Percentiles rank a stretch among this genome's conserved stretches.
Conservation (phyloP, 1,140 invertebrate species). For the Mercenaria mercenaria region DNA sequence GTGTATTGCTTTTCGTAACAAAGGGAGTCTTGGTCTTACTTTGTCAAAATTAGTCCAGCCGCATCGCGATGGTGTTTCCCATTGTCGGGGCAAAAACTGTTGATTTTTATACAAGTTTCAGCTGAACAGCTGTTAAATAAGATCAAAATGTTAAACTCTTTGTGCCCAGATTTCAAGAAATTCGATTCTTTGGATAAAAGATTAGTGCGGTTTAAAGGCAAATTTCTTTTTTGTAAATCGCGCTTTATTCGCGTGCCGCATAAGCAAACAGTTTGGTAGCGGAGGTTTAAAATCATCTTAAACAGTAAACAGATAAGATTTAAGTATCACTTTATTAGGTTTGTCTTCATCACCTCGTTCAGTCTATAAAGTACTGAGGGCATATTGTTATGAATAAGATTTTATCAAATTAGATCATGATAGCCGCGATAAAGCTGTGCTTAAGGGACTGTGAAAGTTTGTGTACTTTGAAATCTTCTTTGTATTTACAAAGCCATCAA, state of each 20-base stretch:
- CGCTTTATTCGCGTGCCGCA: slow-evolving; percentile 34
- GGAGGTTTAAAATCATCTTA: not conserved
- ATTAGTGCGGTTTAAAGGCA: not conserved
- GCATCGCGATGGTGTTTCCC: not conserved
- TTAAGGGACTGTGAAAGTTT: slow-evolving; percentile 12
- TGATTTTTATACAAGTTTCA: slow-evolving; percentile 15
- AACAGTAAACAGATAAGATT: slow-evolving; percentile 38
- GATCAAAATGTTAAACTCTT: slow-evolving; percentile 5
- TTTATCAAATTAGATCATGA: slow-evolving; percentile 11
- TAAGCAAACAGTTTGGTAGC: slow-evolving; percentile 2
- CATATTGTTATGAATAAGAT: not conserved
- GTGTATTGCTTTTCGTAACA: slow-evolving; percentile 26
- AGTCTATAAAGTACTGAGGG: slow-evolving; percentile 17
- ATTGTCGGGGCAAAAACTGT: slow-evolving; percentile 2
- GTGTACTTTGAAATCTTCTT: slow-evolving; percentile 34
- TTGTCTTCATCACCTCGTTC: slow-evolving; percentile 8
- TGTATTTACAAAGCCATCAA: slow-evolving; percentile 27
- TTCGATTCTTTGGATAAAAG: not conserved
- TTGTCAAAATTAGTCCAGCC: not conserved
- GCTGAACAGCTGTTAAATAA: slow-evolving; percentile 37
- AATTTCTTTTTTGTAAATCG: not conserved
- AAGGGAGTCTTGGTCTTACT: not conserved
- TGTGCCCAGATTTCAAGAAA: slow-evolving; percentile 5
- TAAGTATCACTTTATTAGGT: slow-evolving; percentile 14
- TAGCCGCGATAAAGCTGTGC: not conserved